Evolutionary conservation across 2,888 invertebrate species (phyloP).

Genomic region (Epirrhoe tristata): DNA sequence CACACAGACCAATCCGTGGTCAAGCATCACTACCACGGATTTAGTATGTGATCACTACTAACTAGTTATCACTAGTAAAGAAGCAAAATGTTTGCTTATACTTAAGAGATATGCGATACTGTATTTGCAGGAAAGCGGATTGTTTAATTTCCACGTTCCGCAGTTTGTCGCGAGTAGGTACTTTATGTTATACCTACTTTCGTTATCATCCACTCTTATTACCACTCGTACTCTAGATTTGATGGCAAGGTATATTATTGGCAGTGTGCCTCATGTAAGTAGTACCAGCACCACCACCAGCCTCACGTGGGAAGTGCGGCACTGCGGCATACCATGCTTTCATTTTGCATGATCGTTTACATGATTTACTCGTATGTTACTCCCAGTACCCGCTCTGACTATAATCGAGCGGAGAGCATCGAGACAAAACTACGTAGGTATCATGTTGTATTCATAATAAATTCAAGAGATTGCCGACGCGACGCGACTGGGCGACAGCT

Average conservation of each 20-base stretch:
- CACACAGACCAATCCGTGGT: no score
- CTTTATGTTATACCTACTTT: background rate
- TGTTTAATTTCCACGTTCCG: conserved; percentile 26
- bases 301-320: background rate
- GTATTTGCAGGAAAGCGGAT: conserved; percentile 30
- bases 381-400: background rate
- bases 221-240: background rate
- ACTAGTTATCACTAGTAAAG: background rate
- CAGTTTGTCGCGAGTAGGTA: background rate
- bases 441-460: background rate
- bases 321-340: background rate
- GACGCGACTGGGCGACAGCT: background rate
- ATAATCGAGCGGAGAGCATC: background rate
- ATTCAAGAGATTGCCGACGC: background rate
- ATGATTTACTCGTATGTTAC: background rate
- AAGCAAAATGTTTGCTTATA: conserved; percentile 9
- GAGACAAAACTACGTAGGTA: background rate
- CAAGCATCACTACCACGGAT: no score
- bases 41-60: no score
- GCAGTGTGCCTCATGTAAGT: no score
- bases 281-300: no score
- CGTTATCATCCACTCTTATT: background rate
- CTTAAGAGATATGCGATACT: conserved; percentile 30
- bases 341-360: background rate
- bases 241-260: no score